A percentile compares a stretch with the other conserved stretches of the same genome.
phyloP scores from a whole-genome alignment of 2,888 invertebrate species.

The Stenotaenia linearis region DNA sequence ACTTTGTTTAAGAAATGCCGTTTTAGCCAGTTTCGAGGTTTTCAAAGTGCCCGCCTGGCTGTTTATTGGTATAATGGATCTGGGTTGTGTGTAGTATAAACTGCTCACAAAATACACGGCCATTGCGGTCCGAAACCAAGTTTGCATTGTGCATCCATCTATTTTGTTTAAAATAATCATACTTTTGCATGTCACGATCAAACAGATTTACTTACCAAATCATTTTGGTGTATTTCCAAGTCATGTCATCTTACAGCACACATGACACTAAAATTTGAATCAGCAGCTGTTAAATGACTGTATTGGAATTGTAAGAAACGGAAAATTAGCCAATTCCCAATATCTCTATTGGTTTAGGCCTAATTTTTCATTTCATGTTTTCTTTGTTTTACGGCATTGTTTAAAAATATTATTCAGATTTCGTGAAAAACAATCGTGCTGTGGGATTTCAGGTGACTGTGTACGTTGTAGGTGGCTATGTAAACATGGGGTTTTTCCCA shows the following conservation, averaged over 20 bases:
- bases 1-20: not conserved
- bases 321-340: not conserved
- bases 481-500: no score
- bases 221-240: slow-evolving; percentile 4
- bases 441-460: no score
- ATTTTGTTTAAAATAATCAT: not conserved
- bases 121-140: slow-evolving; percentile 1
- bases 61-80: not conserved
- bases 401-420: not conserved
- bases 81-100: not conserved
- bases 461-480: no score
- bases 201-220: not conserved
- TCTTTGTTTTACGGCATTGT: not conserved
- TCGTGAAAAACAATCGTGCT: no score
- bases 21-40: not conserved
- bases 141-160: slow-evolving; percentile 17
- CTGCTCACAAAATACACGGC: not conserved
- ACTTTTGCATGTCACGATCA: not conserved
- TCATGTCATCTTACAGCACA: not conserved
- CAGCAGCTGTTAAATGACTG: not conserved
- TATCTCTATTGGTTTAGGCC: not conserved
- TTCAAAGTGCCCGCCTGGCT: not conserved
- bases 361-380: not conserved
- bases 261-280: not conserved
- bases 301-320: not conserved